These are phyloP conservation scores for Pygocentrus nattereri DNA, from an alignment of 2,797 vertebrate genomes.

Conservation along the genomic window DNA sequence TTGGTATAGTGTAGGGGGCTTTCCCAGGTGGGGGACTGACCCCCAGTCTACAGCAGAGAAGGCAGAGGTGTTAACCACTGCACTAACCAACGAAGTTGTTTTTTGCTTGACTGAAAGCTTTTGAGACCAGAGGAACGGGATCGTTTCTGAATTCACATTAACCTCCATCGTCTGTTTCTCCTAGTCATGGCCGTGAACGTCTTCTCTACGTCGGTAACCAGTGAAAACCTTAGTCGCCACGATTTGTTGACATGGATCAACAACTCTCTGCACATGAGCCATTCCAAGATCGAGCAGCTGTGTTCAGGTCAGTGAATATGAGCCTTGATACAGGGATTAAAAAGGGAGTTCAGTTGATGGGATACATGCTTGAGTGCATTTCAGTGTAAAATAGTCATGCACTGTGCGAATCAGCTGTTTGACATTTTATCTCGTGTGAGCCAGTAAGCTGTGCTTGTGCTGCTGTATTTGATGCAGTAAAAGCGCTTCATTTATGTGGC, in stretches of 20 bases:
- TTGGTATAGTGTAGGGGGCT: too few species aligned
- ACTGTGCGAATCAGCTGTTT: too few species aligned
- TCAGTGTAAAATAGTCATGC: not conserved
- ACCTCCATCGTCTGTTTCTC: not conserved
- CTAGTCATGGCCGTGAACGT: slow-evolving; percentile 89
- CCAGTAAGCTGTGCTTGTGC: too few species aligned
- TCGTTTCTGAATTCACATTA: not conserved
- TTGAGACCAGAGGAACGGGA: not conserved
- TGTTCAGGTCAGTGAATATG: slow-evolving; percentile 80
- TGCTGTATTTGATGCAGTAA: too few species aligned
- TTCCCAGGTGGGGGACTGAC: too few species aligned
- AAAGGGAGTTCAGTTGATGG: too few species aligned
- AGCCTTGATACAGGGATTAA: not conserved
- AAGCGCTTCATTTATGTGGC: too few species aligned
- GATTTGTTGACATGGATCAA: slow-evolving; percentile 92
- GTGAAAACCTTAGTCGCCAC: slow-evolving; percentile 88
- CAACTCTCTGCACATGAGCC: slow-evolving; percentile 84
- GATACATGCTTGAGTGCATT: not conserved
- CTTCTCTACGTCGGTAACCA: slow-evolving; percentile 88
- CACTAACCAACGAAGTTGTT: too few species aligned
- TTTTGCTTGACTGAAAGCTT: too few species aligned
- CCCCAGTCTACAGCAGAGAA: too few species aligned
- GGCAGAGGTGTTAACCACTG: too few species aligned
- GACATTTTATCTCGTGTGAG: too few species aligned
- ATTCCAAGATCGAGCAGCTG: slow-evolving; percentile 88